phyloP scores from a whole-genome alignment of 2,888 invertebrate species.

The Ctena decussata region DNA sequence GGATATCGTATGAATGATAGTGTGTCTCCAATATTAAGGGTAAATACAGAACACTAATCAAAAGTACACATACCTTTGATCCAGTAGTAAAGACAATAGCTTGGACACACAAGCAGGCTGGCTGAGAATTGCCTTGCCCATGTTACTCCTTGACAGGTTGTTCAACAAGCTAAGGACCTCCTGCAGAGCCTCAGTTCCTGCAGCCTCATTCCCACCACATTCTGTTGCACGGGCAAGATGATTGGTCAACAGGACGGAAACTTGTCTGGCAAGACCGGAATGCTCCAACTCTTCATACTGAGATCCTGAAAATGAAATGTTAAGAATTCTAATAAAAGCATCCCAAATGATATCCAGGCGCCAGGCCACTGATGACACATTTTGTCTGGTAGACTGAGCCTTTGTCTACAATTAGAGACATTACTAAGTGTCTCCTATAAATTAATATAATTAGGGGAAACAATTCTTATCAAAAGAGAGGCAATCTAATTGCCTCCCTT shows the following conservation, averaged over 20 bases:
- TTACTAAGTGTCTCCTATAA: too few species aligned
- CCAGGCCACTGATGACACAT: too few species aligned
- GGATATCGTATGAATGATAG: too few species aligned
- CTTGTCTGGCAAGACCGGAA: conserved; percentile 86
- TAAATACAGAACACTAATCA: too few species aligned
- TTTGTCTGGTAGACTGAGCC: too few species aligned
- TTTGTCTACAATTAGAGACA: too few species aligned
- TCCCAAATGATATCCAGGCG: too few species aligned
- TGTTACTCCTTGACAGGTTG: conserved; percentile 84
- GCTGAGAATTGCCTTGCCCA: conserved; percentile 86
- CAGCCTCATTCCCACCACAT: conserved; percentile 84
- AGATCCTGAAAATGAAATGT: conserved; percentile 69
- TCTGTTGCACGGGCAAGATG: conserved; percentile 87
- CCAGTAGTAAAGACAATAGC: conserved; percentile 85
- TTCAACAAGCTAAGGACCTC: conserved; percentile 86
- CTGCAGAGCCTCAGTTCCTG: conserved; percentile 86
- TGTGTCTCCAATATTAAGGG: too few species aligned
- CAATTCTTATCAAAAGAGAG: too few species aligned
- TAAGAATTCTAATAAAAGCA: too few species aligned
- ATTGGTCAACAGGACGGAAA: conserved; percentile 86
- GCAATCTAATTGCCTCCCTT: too few species aligned
- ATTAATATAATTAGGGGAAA: too few species aligned
- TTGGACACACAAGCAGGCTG: conserved; percentile 87
- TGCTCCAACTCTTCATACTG: conserved; percentile 84
- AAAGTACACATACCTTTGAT: conserved; percentile 84